Evolutionary conservation across 2,888 invertebrate species (phyloP).

Genomic region (Cheilosia impressa): DNA sequence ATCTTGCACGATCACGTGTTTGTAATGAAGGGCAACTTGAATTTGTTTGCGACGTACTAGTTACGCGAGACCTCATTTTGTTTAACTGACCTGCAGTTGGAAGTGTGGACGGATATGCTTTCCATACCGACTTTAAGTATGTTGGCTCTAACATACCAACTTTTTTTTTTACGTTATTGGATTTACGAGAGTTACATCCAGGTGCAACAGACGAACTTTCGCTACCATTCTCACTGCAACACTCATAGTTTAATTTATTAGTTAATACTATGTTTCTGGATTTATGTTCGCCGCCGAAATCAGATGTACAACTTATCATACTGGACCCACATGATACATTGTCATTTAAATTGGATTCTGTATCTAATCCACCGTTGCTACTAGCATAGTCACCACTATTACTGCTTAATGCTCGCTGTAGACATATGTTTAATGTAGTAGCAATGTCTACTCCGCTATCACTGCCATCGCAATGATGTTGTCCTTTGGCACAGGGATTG

Average conservation of each 20-base stretch:
- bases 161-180: conserved; percentile 85
- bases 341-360: conserved; percentile 84
- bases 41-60: conserved; percentile 83
- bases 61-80: conserved; percentile 84
- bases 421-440: conserved; percentile 81
- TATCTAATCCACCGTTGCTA: conserved; percentile 85
- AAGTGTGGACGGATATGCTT: conserved; percentile 58
- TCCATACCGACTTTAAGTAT: conserved; percentile 51
- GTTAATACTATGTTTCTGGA: conserved; percentile 77
- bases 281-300: conserved; percentile 86
- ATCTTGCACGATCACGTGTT: conserved; percentile 86
- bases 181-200: conserved; percentile 60
- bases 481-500: conserved; percentile 41
- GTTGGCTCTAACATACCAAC: conserved; percentile 85
- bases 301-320: conserved; percentile 90
- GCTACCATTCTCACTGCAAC: conserved; percentile 89
- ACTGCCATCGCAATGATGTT: conserved; percentile 86
- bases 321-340: conserved; percentile 89
- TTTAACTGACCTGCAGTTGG: conserved; percentile 73
- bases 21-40: conserved; percentile 84
- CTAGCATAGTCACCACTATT: conserved; percentile 88
- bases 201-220: conserved; percentile 90
- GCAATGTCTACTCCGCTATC: conserved; percentile 92
- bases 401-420: conserved; percentile 85
- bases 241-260: conserved; percentile 79